Percentiles rank a stretch among this genome's conserved stretches.
phyloP scores from a whole-genome alignment of 1,140 invertebrate genomes.

The Drosophila leontia region DNA sequence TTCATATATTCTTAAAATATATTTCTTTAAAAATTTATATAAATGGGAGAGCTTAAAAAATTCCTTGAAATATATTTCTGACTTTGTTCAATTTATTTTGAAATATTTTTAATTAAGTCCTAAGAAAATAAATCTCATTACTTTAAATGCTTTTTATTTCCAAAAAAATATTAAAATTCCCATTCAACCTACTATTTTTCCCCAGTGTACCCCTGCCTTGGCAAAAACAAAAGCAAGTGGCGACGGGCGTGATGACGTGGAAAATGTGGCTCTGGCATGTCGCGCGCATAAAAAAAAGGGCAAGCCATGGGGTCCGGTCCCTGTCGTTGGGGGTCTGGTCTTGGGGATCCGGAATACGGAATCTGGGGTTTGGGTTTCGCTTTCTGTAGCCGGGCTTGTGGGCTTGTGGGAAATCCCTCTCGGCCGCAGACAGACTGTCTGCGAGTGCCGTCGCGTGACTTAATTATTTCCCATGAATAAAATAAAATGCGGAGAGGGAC shows the following conservation, averaged over 20 bases:
- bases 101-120: too few species aligned
- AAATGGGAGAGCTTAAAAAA: too few species aligned
- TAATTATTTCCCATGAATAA: conserved; percentile 60
- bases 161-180: neutral
- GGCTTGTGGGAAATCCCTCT: conserved; percentile 29
- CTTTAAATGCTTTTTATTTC: neutral
- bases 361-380: conserved; percentile 8
- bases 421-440: conserved; percentile 73
- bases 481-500: conserved; percentile 16
- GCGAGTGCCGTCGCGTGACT: conserved; percentile 63
- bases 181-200: neutral
- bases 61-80: too few species aligned
- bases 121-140: neutral
- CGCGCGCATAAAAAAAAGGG: conserved; percentile 15
- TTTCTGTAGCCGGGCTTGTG: conserved; percentile 3
- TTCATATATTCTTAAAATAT: too few species aligned
- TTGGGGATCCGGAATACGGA: conserved; percentile 8
- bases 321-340: neutral
- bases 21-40: too few species aligned
- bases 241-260: conserved; percentile 72
- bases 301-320: conserved; percentile 7
- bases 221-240: conserved; percentile 62
- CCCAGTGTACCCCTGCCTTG: conserved; percentile 26
- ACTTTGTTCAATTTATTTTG: too few species aligned
- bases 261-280: conserved; percentile 62